These are phyloP conservation scores for Miniopterus natalensis DNA, from an alignment of 2,113 vertebrate genomes.

Conservation along the genomic window DNA sequence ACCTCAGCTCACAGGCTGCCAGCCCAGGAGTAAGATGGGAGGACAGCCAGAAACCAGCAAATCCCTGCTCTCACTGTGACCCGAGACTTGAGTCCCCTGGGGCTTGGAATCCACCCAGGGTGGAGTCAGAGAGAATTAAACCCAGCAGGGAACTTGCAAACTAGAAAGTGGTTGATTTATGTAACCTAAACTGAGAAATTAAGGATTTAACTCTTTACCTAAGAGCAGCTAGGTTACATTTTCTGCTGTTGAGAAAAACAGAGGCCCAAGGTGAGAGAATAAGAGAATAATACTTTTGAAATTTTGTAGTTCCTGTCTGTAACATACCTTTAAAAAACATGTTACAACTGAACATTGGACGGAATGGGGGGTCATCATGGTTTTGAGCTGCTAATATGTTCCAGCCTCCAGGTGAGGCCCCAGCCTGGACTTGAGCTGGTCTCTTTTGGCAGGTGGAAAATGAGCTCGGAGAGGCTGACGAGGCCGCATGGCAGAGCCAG, in stretches of 20 bases:
- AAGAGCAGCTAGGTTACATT: background rate
- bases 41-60: background rate
- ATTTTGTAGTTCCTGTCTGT: background rate
- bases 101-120: background rate
- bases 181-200: background rate
- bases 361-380: background rate
- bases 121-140: background rate
- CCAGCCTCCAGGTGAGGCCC: background rate
- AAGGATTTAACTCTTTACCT: background rate
- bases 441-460: background rate
- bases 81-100: no score
- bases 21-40: background rate
- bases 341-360: background rate
- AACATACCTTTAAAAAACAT: background rate
- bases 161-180: background rate
- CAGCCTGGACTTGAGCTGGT: accelerated
- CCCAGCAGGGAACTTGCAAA: background rate
- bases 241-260: background rate
- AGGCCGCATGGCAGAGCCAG: background rate
- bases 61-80: no score
- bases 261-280: background rate
- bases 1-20: background rate
- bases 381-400: background rate
- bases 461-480: background rate
- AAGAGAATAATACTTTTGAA: background rate